Evolutionary conservation across 2,113 vertebrate species (phyloP), one percentile per base, ranked within the genome.

Genomic region (Pteronura brasiliensis): DNA sequence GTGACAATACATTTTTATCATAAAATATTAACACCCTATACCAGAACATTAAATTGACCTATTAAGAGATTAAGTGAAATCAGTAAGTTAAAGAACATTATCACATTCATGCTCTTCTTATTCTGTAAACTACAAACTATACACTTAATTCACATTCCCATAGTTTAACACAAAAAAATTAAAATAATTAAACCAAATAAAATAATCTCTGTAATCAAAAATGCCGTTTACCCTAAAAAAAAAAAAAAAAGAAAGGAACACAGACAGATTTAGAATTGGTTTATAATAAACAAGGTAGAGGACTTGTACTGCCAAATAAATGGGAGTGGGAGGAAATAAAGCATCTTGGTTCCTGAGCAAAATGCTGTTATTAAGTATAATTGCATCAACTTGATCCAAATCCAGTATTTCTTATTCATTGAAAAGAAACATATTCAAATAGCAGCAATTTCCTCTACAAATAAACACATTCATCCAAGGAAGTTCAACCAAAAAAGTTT

Each of bases 381-480:
- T 23, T 96, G 80, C 91, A 87, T 83, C 88, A 83, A 76, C 47
- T 94, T 87, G 79, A 89, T 79, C 69, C 55, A 95, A 95, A 94
- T 82, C 61, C 96, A 97, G 1, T 79, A 95, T 94, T 96, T 88
- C 79, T 90, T 85, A 97, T 93, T 98, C 93, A 95, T 1, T 90
- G 61, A 97, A 94, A 92, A 96, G 88, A 98, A 84, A 91, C 74
- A 89, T 69, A 77, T 92, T 86, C 92, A 96, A 97, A 82, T 89
- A 96, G 67, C 84, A 90, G 69, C 95, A 96, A 96, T 93, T 96
- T 97, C 71, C 93, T 88, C 93, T 90, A 93, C 39, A 90, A 96
- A 97, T 85, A 96, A 96, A 96, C 69, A 92, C 61, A 90, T 69
- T 52, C 27, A 69, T 81, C 20, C 77, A 97, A 95, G 85, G 21